Conservation (phyloP, 92 coral and sea anemone species). For the Epizoanthus ramosus region DNA sequence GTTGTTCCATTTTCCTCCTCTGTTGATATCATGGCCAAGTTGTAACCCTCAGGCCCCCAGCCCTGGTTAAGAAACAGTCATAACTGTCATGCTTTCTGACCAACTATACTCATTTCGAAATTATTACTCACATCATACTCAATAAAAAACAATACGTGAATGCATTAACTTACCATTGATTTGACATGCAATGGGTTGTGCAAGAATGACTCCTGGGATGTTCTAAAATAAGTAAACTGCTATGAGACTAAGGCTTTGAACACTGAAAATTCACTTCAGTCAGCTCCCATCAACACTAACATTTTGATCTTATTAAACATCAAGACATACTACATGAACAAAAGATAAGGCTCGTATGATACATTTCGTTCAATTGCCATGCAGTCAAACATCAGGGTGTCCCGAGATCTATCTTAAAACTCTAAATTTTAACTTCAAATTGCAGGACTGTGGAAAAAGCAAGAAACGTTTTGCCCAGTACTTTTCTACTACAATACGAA, state of each 20-base stretch:
- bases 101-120: no score
- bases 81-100: neutral
- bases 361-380: no score
- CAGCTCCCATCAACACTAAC: no score
- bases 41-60: conserved; percentile 98
- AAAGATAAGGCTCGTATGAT: no score
- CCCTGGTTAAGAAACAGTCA: conserved; percentile 59
- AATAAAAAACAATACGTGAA: neutral
- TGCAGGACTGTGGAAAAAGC: no score
- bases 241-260: neutral
- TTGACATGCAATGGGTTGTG: conserved; percentile 95
- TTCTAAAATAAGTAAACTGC: conserved; percentile 47
- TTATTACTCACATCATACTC: neutral
- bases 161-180: conserved; percentile 75
- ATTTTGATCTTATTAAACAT: no score
- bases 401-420: no score
- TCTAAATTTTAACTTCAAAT: no score
- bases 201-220: conserved; percentile 86
- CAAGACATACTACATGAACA: no score
- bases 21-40: conserved; percentile 81
- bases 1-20: conserved; percentile 86
- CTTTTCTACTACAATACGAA: no score
- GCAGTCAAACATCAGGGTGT: no score
- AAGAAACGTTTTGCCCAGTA: no score
- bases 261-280: neutral